Conservation (phyloP, 1,140 invertebrate species). For the Polypedilum vanderplanki region DNA sequence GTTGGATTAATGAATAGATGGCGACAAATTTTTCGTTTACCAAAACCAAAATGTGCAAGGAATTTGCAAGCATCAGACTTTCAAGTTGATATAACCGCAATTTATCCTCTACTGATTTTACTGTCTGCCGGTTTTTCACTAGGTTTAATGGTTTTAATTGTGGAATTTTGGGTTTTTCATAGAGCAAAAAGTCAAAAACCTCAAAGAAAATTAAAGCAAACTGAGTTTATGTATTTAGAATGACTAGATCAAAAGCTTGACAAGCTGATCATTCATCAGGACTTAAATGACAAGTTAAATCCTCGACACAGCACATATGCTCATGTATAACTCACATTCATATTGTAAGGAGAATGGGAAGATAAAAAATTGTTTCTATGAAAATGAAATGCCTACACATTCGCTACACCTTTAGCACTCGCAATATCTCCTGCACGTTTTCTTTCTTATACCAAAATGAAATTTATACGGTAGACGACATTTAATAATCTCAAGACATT, state of each 20-base stretch:
- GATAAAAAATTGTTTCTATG: too few species aligned
- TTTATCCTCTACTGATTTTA: background rate
- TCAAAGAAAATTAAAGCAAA: background rate
- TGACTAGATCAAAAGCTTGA: background rate
- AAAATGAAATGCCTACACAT: too few species aligned
- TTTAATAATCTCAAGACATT: too few species aligned
- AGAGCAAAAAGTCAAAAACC: background rate
- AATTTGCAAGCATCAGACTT: background rate
- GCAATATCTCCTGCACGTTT: too few species aligned
- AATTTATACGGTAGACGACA: too few species aligned
- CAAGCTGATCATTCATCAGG: background rate
- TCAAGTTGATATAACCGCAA: background rate
- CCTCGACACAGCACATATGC: background rate
- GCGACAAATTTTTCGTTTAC: background rate
- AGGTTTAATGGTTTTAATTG: background rate
- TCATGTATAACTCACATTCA: too few species aligned
- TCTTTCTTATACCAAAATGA: too few species aligned
- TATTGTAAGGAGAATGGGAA: too few species aligned
- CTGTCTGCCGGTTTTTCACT: background rate
- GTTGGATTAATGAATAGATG: background rate
- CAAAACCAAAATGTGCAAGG: background rate
- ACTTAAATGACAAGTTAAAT: slow-evolving; percentile 13
- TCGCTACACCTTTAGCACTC: too few species aligned
- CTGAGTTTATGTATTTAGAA: background rate
- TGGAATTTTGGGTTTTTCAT: background rate